A percentile compares a stretch with the other conserved stretches of the same genome.
phyloP scores from a whole-genome alignment of 2,888 invertebrate genomes.

The Caenorhabditis macrosperma region DNA sequence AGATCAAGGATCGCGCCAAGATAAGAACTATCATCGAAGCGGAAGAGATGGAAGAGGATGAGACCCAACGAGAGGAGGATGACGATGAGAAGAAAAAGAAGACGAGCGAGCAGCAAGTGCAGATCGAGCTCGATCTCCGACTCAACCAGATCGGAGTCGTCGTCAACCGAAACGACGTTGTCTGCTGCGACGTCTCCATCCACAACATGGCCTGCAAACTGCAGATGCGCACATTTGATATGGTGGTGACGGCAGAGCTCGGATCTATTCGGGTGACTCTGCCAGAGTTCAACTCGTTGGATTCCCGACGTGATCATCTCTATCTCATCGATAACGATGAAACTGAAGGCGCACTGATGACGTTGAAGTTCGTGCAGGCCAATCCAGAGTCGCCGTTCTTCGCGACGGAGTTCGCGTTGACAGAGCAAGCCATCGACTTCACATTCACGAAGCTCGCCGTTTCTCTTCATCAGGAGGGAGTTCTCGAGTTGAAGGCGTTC shows the following conservation, averaged over 20 bases:
- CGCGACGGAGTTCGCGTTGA: slow-evolving; percentile 81
- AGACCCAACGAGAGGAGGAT: slow-evolving; percentile 50
- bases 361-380: slow-evolving; percentile 74
- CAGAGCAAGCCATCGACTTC: slow-evolving; percentile 86
- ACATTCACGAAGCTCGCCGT: slow-evolving; percentile 89
- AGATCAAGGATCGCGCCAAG: slow-evolving; percentile 78
- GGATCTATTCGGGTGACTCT: slow-evolving; percentile 73
- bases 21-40: slow-evolving; percentile 79
- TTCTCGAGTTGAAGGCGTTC: slow-evolving; percentile 74
- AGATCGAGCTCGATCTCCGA: slow-evolving; percentile 78
- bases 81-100: slow-evolving; percentile 55
- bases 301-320: slow-evolving; percentile 61
- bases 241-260: slow-evolving; percentile 83
- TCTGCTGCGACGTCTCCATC: slow-evolving; percentile 81
- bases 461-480: slow-evolving; percentile 86
- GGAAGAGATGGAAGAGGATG: slow-evolving; percentile 71
- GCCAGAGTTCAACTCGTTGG: slow-evolving; percentile 71
- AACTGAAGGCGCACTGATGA: slow-evolving; percentile 72
- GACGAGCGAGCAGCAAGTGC: slow-evolving; percentile 76
- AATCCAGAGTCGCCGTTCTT: slow-evolving; percentile 81
- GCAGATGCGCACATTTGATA: slow-evolving; percentile 87
- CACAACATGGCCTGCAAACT: slow-evolving; percentile 86
- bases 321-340: slow-evolving; percentile 76
- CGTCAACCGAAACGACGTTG: slow-evolving; percentile 54
- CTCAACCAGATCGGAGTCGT: slow-evolving; percentile 75